Conservation (phyloP, 2,888 invertebrate genomes). For the Cyaniris semiargus region DNA sequence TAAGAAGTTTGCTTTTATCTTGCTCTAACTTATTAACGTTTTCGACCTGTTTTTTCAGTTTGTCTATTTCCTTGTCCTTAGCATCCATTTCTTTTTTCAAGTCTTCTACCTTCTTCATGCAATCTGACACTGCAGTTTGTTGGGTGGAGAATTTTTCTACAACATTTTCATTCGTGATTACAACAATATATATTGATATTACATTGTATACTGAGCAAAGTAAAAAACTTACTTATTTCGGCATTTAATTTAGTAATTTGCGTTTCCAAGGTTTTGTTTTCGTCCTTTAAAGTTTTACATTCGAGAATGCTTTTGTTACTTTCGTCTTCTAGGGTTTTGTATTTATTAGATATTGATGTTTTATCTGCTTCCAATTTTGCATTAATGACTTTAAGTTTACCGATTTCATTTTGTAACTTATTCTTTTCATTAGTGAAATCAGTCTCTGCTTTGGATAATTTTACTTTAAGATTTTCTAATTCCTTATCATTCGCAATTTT, state of each 20-base stretch:
- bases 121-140: slow-evolving; percentile 76
- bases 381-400: slow-evolving; percentile 76
- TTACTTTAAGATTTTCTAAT: slow-evolving; percentile 77
- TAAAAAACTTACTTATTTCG: slow-evolving; percentile 78
- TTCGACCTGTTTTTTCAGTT: slow-evolving; percentile 81
- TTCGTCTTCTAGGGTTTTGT: slow-evolving; percentile 62
- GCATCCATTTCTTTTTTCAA: slow-evolving; percentile 83
- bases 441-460: slow-evolving; percentile 71
- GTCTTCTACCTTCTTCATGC: slow-evolving; percentile 83
- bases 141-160: slow-evolving; percentile 79
- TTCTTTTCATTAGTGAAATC: slow-evolving; percentile 78
- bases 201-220: neutral
- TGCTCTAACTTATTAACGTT: slow-evolving; percentile 70
- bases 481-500: slow-evolving; percentile 73
- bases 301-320: slow-evolving; percentile 64
- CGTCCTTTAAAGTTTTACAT: slow-evolving; percentile 81
- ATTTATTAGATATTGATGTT: slow-evolving; percentile 58
- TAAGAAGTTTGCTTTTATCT: slow-evolving; percentile 80
- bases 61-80: slow-evolving; percentile 83
- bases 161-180: slow-evolving; percentile 40
- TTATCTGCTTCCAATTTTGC: slow-evolving; percentile 70
- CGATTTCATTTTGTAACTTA: slow-evolving; percentile 72
- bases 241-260: slow-evolving; percentile 80
- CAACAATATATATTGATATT: neutral
- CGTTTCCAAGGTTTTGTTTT: slow-evolving; percentile 82